These are phyloP conservation scores for Calycopis cecrops DNA, from an alignment of 1,140 invertebrate species.

Conservation along the genomic window DNA sequence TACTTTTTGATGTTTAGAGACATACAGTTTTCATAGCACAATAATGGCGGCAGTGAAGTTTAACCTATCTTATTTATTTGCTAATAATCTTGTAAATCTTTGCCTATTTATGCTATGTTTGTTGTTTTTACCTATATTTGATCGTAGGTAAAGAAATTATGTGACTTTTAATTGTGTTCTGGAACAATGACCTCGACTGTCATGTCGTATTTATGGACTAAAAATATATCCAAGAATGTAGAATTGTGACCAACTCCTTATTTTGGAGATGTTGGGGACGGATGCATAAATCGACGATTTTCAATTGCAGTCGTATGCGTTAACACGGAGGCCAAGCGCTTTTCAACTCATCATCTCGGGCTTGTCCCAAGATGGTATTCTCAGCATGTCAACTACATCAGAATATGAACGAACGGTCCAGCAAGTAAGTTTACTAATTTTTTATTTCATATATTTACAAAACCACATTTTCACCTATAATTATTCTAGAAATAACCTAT, in stretches of 20 bases:
- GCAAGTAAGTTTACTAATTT: conserved; percentile 56
- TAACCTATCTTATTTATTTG: conserved; percentile 67
- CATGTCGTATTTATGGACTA: conserved; percentile 61
- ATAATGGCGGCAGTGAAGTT: conserved; percentile 72
- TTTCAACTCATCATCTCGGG: conserved; percentile 65
- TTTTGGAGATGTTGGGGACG: conserved; percentile 49
- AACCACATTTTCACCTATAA: neutral
- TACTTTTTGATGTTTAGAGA: conserved; percentile 72
- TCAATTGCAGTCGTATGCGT: conserved; percentile 69
- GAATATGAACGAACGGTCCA: conserved; percentile 70
- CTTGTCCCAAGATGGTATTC: conserved; percentile 73
- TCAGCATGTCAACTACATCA: conserved; percentile 72
- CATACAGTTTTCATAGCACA: conserved; percentile 68
- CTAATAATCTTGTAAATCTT: conserved; percentile 36
- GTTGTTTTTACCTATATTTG: conserved; percentile 56
- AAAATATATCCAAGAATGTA: conserved; percentile 64
- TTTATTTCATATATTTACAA: neutral
- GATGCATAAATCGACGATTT: conserved; percentile 63
- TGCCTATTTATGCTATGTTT: conserved; percentile 42
- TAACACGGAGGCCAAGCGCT: conserved; percentile 61
- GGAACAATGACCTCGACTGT: conserved; percentile 69
- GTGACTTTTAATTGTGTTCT: conserved; percentile 59
- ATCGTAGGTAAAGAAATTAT: conserved; percentile 57
- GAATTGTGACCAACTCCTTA: conserved; percentile 44
- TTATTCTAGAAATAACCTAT: neutral